phyloP scores from a whole-genome alignment of 1,140 invertebrate species.

The Sitobion miscanthi region DNA sequence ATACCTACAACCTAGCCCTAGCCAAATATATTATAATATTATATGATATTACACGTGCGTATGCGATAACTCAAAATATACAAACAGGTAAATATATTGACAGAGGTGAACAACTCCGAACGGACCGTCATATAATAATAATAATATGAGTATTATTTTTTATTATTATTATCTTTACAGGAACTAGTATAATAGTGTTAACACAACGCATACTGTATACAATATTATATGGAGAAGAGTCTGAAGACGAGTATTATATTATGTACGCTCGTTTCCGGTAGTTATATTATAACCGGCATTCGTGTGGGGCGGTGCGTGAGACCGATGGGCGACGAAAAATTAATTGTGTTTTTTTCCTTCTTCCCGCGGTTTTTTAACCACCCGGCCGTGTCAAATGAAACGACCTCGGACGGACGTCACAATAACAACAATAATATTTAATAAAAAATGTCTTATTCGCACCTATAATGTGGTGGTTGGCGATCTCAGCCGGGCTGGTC shows the following conservation, averaged over 20 bases:
- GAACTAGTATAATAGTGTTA: background rate
- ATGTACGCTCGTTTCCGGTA: background rate
- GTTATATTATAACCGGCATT: background rate
- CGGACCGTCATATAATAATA: background rate
- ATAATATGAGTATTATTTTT: background rate
- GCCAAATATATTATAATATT: background rate
- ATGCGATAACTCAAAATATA: background rate
- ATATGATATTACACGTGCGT: background rate
- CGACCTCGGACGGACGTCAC: background rate
- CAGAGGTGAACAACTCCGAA: background rate
- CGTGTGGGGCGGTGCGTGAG: background rate
- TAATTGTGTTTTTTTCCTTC: background rate
- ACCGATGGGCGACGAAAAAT: background rate
- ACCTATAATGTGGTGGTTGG: background rate
- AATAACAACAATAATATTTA: background rate
- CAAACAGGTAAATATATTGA: background rate
- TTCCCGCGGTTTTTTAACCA: background rate
- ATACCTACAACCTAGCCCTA: background rate
- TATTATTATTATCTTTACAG: background rate
- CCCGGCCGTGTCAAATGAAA: slow-evolving; percentile 20
- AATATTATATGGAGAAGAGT: background rate
- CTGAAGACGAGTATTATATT: background rate
- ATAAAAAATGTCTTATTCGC: background rate
- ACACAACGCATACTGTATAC: background rate
- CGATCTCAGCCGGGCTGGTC: background rate